Evolutionary conservation across 2,888 invertebrate species (phyloP).

Genomic region (Acrobeloides nanus): DNA sequence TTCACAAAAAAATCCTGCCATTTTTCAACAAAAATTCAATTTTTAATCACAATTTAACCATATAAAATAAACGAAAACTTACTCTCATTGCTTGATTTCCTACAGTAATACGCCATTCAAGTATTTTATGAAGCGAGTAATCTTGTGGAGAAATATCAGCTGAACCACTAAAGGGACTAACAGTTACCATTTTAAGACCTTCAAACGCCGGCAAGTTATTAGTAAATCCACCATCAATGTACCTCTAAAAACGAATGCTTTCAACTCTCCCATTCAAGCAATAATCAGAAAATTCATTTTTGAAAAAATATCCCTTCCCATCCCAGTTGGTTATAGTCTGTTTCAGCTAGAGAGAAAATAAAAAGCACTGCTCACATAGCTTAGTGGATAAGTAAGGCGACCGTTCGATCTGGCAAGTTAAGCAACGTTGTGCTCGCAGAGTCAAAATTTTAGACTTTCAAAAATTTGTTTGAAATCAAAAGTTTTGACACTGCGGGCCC

Average conservation of each 20-base stretch:
- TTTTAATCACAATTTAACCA: not conserved
- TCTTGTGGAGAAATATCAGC: constrained; percentile 45
- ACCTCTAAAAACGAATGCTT: constrained; percentile 58
- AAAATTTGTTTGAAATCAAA: too few relatives aligned
- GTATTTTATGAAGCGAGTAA: constrained; percentile 26
- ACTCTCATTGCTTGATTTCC: constrained; percentile 48
- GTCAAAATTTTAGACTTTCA: too few relatives aligned
- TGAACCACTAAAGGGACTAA: constrained; percentile 70
- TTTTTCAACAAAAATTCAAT: not conserved
- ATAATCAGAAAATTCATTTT: too few relatives aligned
- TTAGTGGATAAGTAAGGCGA: too few relatives aligned
- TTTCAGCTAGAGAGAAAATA: too few relatives aligned
- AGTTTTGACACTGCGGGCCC: too few relatives aligned
- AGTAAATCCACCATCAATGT: constrained; percentile 91
- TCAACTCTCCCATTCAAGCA: too few relatives aligned
- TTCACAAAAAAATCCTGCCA: not conserved
- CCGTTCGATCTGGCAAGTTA: too few relatives aligned
- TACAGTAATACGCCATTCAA: constrained; percentile 45
- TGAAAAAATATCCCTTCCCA: too few relatives aligned
- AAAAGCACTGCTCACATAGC: too few relatives aligned
- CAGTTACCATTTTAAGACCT: constrained; percentile 80
- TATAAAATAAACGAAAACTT: not conserved
- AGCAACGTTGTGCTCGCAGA: too few relatives aligned
- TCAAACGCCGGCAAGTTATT: constrained; percentile 84
- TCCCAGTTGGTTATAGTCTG: too few relatives aligned